phyloP scores from a whole-genome alignment of 2,113 vertebrate species.

The Prionailurus viverrinus region DNA sequence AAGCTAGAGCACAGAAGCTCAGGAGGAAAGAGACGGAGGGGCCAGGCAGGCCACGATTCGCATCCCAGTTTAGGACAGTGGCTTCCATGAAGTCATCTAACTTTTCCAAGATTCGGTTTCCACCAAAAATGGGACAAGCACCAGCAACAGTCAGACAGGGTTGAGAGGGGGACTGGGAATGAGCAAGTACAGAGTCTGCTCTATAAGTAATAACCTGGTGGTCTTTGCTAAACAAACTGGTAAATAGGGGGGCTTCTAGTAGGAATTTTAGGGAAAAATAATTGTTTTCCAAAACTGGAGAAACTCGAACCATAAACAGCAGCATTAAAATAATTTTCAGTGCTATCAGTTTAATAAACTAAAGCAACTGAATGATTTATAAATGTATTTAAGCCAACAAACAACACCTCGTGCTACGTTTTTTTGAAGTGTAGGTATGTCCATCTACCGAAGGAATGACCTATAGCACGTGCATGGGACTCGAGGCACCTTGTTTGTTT shows the following conservation, averaged over 20 bases:
- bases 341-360: neutral
- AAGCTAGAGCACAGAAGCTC: neutral
- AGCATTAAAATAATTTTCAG: slow-evolving; percentile 3
- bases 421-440: neutral
- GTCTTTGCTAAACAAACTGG: neutral
- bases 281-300: neutral
- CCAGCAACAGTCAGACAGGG: neutral
- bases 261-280: neutral
- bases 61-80: neutral
- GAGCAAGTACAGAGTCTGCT: neutral
- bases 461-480: neutral
- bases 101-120: neutral
- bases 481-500: neutral
- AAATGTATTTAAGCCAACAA: neutral
- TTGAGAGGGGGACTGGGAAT: neutral
- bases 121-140: neutral
- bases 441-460: neutral
- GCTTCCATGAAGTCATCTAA: neutral
- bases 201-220: neutral
- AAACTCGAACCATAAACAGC: neutral
- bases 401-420: neutral
- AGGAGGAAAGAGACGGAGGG: neutral
- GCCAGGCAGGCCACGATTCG: neutral
- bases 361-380: neutral
- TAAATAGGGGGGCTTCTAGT: neutral